Conservation (phyloP, 2,113 vertebrate genomes). For the Turdus rufiventris region DNA sequence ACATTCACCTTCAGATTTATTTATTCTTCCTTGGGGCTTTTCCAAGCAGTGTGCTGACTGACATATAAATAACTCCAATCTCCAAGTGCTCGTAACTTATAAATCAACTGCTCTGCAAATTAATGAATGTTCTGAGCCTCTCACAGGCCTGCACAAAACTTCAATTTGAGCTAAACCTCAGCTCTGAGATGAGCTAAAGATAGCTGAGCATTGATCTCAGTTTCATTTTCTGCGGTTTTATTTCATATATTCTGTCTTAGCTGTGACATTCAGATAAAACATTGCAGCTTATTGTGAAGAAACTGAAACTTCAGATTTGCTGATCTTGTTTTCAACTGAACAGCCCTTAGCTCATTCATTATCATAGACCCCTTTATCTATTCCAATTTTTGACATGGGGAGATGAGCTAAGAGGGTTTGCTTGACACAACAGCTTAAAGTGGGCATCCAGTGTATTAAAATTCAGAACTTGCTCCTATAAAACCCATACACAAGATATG, state of each 20-base stretch:
- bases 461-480: not conserved
- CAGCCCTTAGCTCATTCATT: not conserved
- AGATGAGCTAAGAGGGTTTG: not conserved
- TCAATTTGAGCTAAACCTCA: not conserved
- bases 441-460: not conserved
- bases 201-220: not conserved
- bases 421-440: not conserved
- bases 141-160: not conserved
- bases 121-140: not conserved
- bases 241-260: not conserved
- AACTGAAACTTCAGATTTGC: not conserved
- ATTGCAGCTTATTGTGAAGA: not conserved
- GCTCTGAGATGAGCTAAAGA: not conserved
- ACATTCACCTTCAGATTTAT: not conserved
- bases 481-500: not conserved
- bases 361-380: not conserved
- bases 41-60: not conserved
- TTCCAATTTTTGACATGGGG: not conserved
- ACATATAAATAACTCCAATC: not conserved
- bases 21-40: not conserved
- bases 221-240: not conserved
- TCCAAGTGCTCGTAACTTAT: not conserved
- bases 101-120: not conserved
- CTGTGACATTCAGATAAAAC: not conserved
- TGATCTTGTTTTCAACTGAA: not conserved